Percentiles rank a stretch among this genome's conserved stretches.
Conservation (phyloP, 2,888 invertebrate genomes). For the Ennomos fuscantarius region DNA sequence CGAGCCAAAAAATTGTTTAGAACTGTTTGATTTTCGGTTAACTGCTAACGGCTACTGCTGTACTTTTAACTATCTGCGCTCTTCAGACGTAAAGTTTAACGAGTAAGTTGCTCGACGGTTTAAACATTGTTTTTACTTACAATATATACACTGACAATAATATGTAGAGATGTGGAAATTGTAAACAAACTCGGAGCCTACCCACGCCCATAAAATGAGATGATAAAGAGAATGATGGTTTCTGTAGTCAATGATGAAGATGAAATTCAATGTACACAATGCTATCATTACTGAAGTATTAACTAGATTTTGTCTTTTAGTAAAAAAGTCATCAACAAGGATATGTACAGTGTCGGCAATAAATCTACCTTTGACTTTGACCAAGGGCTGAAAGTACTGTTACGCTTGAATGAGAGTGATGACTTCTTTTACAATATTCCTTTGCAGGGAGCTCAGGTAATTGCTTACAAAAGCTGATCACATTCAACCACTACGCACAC, state of each 20-base stretch:
- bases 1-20: constrained; percentile 65
- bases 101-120: constrained; percentile 53
- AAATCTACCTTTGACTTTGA: constrained; percentile 75
- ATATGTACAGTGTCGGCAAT: constrained; percentile 75
- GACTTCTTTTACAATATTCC: constrained; percentile 81
- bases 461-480: no score
- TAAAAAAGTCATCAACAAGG: constrained; percentile 50
- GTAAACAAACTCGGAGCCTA: no score
- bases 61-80: constrained; percentile 84
- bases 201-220: no score
- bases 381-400: constrained; percentile 70
- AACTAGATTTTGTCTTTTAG: constrained; percentile 44
- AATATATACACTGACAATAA: no score
- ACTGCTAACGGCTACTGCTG: constrained; percentile 86
- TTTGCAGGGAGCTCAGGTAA: constrained; percentile 78
- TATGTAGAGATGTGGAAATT: no score
- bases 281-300: no score
- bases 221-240: no score
- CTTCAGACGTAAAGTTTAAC: constrained; percentile 65
- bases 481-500: no score
- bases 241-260: no score
- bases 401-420: constrained; percentile 70
- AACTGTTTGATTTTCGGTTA: constrained; percentile 82
- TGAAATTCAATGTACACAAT: no score
- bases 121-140: no score